Evolutionary conservation across 2,113 vertebrate species (phyloP).

Genomic region (Larimichthys crocea): DNA sequence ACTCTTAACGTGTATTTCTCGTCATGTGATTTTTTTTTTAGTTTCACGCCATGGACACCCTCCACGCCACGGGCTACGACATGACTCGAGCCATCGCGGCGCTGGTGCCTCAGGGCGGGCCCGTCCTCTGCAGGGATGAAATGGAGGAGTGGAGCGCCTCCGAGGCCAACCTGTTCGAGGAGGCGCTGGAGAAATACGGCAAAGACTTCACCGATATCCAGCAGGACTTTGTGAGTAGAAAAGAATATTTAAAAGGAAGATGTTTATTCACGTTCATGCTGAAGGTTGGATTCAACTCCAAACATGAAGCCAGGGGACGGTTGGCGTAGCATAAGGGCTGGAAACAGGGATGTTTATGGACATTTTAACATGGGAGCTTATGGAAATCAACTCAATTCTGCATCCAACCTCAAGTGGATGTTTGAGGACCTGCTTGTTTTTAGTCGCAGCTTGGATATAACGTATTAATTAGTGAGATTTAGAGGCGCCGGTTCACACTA

Average conservation of each 20-base stretch:
- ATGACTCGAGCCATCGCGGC: constrained; percentile 96
- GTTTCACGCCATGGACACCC: constrained; percentile 99
- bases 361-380: too few species aligned
- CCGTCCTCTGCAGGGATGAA: constrained; percentile 96
- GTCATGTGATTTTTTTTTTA: constrained; percentile 45
- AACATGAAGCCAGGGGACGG: background rate
- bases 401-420: too few species aligned
- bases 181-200: constrained; percentile 97
- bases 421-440: too few species aligned
- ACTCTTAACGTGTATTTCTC: background rate
- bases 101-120: constrained; percentile 98
- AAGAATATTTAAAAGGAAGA: background rate
- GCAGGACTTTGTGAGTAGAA: constrained; percentile 96
- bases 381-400: too few species aligned
- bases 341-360: background rate
- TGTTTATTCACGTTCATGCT: background rate
- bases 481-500: too few species aligned
- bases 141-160: constrained; percentile 99
- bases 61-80: constrained; percentile 94
- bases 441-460: too few species aligned
- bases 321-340: background rate
- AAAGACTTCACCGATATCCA: constrained; percentile 99
- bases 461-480: too few species aligned
- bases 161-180: constrained; percentile 97
- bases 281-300: background rate